phyloP scores from a whole-genome alignment of 2,888 invertebrate genomes.

The Nomada ferruginata region DNA sequence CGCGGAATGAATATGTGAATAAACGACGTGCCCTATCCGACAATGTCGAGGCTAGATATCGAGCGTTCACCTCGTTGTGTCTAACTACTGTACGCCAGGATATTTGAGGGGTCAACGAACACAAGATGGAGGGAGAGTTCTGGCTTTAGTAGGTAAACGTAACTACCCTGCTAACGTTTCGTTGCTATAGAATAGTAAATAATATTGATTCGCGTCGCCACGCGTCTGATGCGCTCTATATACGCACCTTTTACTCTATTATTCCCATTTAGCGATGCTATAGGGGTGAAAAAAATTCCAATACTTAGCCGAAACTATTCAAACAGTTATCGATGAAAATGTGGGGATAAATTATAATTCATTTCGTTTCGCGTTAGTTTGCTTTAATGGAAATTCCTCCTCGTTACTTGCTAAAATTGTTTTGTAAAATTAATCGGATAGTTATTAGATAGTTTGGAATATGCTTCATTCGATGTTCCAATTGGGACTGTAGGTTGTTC shows the following conservation, averaged over 20 bases:
- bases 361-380: too few species aligned
- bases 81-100: conserved; percentile 43
- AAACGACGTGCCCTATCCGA: conserved; percentile 12
- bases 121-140: conserved; percentile 22
- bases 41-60: conserved; percentile 35
- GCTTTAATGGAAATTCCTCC: too few species aligned
- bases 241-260: not conserved
- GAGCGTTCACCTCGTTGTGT: conserved; percentile 37
- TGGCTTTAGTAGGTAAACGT: conserved; percentile 40
- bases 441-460: too few species aligned
- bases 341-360: not conserved
- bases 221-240: not conserved
- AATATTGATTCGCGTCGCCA: conserved; percentile 41
- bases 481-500: too few species aligned
- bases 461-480: too few species aligned
- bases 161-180: conserved; percentile 44
- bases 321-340: conserved; percentile 11
- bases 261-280: not conserved
- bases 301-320: not conserved
- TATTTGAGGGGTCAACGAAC: conserved; percentile 58
- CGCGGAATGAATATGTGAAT: conserved; percentile 25
- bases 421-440: too few species aligned
- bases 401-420: too few species aligned
- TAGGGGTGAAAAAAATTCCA: conserved; percentile 9
- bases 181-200: conserved; percentile 50